These are phyloP conservation scores for Climacteris rufus DNA, from an alignment of 2,113 vertebrate species.

Conservation along the genomic window DNA sequence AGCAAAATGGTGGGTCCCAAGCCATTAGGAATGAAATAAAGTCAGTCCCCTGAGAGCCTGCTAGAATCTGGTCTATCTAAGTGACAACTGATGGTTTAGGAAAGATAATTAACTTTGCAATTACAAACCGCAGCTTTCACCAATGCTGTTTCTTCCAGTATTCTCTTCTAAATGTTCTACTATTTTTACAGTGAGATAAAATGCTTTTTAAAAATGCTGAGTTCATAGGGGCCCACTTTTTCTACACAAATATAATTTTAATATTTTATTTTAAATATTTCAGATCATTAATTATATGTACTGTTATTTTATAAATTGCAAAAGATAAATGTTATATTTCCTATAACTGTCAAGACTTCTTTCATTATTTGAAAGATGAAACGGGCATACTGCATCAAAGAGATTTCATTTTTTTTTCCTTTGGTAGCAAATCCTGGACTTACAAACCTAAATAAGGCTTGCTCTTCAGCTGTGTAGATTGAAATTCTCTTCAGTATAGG, in stretches of 20 bases:
- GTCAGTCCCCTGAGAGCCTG: constrained; percentile 79
- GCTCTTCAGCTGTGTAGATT: not conserved
- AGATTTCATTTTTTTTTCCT: not conserved
- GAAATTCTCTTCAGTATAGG: not conserved
- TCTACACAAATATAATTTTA: constrained; percentile 55
- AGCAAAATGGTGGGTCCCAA: constrained; percentile 85
- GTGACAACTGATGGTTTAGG: constrained; percentile 95
- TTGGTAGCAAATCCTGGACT: constrained; percentile 11
- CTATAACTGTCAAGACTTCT: not conserved
- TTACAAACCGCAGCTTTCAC: constrained; percentile 87
- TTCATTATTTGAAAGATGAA: constrained; percentile 5
- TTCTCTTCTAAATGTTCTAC: constrained; percentile 73
- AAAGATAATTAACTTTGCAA: constrained; percentile 99
- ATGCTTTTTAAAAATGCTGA: constrained; percentile 55
- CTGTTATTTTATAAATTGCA: constrained; percentile 42
- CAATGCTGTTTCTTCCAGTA: constrained; percentile 74
- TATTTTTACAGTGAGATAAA: constrained; percentile 67
- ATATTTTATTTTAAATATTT: constrained; percentile 69
- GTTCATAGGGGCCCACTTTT: constrained; percentile 58
- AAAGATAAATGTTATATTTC: not conserved
- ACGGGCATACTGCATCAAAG: not conserved
- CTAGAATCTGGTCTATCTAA: constrained; percentile 86
- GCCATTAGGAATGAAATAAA: constrained; percentile 86
- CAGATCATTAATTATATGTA: constrained; percentile 59
- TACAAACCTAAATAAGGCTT: not conserved